Evolutionary conservation across 2,888 invertebrate genomes (phyloP), one percentile per base, ranked within the genome.

Genomic region (Copidosoma aretas): DNA sequence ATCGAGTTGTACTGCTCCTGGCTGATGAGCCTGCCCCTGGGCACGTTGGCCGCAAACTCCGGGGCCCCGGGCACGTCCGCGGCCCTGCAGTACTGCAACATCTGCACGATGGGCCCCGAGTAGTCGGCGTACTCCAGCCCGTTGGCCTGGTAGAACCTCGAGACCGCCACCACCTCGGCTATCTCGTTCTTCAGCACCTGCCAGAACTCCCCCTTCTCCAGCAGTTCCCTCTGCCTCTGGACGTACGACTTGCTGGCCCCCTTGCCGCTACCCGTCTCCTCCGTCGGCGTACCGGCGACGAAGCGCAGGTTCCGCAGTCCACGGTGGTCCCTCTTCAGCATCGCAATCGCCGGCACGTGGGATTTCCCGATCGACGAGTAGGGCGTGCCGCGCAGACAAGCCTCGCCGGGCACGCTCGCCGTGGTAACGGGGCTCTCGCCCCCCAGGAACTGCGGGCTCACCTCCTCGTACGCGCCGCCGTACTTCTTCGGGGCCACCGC

Each of bases 201-300:
- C 71, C 68, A 71, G 24, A 66, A 71, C 17, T 71, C 71, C 2
- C 68, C 65, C 39, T 67, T 71, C 2, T 21, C 53, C 56, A 71
- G 39, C 15, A 43, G 21, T 15, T 68, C 68, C 15, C 15, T 56
- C 21, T 68, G 71, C 52, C n/a, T 63, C 12, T 25, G 54, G 1
- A 15, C 15, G 19, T 64, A 64, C 17, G 53, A 19, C 43, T 17
- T 58, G 12, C 32, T 5, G 17, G 14, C 10, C n/a, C 19, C 22
- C 41, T 41, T 4, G 3, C 19, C 25, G 22, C 12, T 25, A 60
- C 60, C 43, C 5, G 14, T 41, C 22, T 1, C 21, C 51, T 14
- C 15, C 46, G 19, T 8, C 19, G n/a, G n/a, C n/a, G n/a, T n/a
- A n/a, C 19, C 24, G 17, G 21, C 2, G 58, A 4, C 71, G 68